Percentiles rank a stretch among this genome's conserved stretches.
Evolutionary conservation across 1,140 invertebrate genomes (phyloP).

Genomic region (Drosophila orosa): DNA sequence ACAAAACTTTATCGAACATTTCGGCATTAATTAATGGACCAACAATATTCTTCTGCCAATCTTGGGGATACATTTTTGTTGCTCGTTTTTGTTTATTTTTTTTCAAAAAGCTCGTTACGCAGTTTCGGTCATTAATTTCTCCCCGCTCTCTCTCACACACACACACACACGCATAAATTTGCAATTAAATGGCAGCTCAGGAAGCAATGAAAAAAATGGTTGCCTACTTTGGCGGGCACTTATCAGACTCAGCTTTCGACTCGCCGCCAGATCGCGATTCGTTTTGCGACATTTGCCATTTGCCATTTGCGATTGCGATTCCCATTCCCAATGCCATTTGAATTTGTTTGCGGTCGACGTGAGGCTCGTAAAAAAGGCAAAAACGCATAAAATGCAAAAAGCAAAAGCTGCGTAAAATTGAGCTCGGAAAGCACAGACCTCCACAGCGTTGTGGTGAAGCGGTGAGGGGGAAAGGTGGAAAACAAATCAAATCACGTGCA

Average conservation of each 20-base stretch:
- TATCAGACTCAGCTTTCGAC: conserved; percentile 42
- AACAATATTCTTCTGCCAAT: conserved; percentile 21
- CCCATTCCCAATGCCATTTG: conserved; percentile 12
- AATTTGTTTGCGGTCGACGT: conserved; percentile 28
- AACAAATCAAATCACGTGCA: conserved; percentile 73
- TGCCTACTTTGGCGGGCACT: conserved; percentile 71
- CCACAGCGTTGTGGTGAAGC: neutral
- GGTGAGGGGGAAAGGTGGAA: neutral
- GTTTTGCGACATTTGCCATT: conserved; percentile 57
- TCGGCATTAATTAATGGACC: conserved; percentile 38
- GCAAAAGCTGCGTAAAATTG: conserved; percentile 79
- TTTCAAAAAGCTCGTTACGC: conserved; percentile 33
- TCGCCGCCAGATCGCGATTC: conserved; percentile 41
- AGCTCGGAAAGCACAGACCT: conserved; percentile 5
- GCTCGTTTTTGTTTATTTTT: conserved; percentile 1
- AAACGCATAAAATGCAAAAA: conserved; percentile 66
- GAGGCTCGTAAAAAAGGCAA: conserved; percentile 60
- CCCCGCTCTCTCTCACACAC: neutral
- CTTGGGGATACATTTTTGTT: conserved; percentile 1
- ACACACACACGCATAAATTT: conserved; percentile 33
- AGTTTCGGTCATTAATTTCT: conserved; percentile 44
- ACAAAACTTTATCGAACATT: conserved; percentile 35
- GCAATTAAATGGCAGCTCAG: conserved; percentile 55
- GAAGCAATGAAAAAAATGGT: conserved; percentile 51
- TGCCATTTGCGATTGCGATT: conserved; percentile 26